Base-by-base conservation (phyloP, 2,888 invertebrate genomes). In the Watsonalla binaria region DNA sequence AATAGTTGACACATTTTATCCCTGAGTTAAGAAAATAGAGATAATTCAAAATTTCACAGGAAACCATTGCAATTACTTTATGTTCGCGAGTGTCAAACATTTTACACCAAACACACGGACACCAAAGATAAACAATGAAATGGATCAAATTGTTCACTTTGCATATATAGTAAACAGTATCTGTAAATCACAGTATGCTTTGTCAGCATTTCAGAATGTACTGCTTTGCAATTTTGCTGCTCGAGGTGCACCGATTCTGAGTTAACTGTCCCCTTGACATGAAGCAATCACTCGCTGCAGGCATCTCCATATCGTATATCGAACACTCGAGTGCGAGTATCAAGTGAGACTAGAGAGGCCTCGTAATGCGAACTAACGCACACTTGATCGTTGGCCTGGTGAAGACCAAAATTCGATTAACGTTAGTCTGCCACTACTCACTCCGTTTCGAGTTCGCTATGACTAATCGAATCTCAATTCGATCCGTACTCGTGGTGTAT, bases 381-480 rank as follows among this genome's bases (percentile, higher is more conserved):
- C 76, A 79, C 86, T 86, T 82, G 84, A 82, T 82, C 80, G 79
- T 75, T 70, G 78, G 73, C 71, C 68, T 62, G 72, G 65, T 74
- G 82, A 76, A 80, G 76, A 80, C 80, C 81, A 80, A 86, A 82
- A 89, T 87, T 84, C 87, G 86, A 89, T 89, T 87, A 87, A 85
- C 80, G 83, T 80, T 84, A 82, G 72, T 74, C 74, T 71, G 69
- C 75, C 73, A 70, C 78, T 74, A 78, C 76, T 77, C 77, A 74
- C 76, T 73, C 70, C 66, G 71, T 70, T 78, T 79, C 78, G 70
- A 82, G 77, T 78, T 77, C 74, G 75, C 72, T 76, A 70, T 73
- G 68, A 77, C 72, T 83, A 82, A 82, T 82, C 76, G 78, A 80
- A 83, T 80, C 72, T 73, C 72, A 67, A 78, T 78, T 76, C 65